Conservation (phyloP, 1,140 invertebrate genomes). For the Leptinotarsa defecta region DNA sequence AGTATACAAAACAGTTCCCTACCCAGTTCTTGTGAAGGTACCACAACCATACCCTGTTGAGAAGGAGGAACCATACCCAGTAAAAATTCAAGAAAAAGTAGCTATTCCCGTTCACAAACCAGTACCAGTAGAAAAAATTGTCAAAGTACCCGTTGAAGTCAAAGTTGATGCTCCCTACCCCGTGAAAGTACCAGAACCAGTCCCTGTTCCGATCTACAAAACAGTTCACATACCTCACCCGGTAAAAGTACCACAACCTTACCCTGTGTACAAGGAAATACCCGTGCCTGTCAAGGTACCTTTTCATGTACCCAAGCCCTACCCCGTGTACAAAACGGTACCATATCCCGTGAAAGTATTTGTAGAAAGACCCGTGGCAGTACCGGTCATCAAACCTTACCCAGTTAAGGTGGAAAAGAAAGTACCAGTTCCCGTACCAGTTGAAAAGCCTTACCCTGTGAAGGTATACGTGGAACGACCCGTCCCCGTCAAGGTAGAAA, state of each 20-base stretch:
- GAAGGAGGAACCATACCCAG: constrained; percentile 60
- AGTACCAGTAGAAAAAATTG: constrained; percentile 72
- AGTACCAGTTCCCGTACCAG: constrained; percentile 27
- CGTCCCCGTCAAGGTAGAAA: constrained; percentile 8
- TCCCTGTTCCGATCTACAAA: constrained; percentile 70
- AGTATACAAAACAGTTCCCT: constrained; percentile 66
- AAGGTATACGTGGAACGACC: constrained; percentile 35
- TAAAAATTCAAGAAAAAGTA: constrained; percentile 63
- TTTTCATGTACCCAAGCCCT: constrained; percentile 59
- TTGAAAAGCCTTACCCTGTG: constrained; percentile 35
- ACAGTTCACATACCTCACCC: constrained; percentile 69
- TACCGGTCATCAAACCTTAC: constrained; percentile 23
- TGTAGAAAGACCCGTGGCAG: constrained; percentile 26
- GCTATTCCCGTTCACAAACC: constrained; percentile 69
- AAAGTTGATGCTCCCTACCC: constrained; percentile 69
- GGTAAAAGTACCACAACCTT: constrained; percentile 73
- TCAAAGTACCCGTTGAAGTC: constrained; percentile 74
- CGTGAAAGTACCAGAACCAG: constrained; percentile 66
- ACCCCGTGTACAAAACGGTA: constrained; percentile 67
- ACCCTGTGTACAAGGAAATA: constrained; percentile 71
- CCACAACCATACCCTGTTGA: constrained; percentile 71
- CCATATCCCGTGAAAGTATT: constrained; percentile 32
- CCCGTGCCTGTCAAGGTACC: constrained; percentile 66
- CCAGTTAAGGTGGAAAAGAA: constrained; percentile 30
- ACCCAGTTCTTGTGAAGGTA: constrained; percentile 61